Evolutionary conservation across 1,140 invertebrate species (phyloP), one percentile per base, ranked within the genome.

Genomic region (Stegodyphus mimosarum): DNA sequence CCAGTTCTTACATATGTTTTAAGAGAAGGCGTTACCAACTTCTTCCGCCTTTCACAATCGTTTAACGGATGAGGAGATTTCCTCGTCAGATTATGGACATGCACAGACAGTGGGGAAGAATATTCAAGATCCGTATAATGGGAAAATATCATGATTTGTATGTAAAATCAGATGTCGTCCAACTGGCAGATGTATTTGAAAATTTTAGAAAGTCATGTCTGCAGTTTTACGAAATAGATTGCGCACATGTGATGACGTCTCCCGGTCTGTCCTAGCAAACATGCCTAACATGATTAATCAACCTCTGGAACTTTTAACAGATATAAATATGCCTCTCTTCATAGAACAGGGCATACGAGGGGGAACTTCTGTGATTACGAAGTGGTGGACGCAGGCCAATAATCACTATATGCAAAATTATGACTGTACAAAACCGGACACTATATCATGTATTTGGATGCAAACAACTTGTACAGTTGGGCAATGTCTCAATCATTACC

Each of bases 111-210:
- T 90, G 10, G 89, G 87, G 87, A 76, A 87, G 48, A 69, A 52
- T 13, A n/a, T 90, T 89, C 74, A 88, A 83, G 3, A 80, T 81
- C 4, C 64, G 78, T 49, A 88, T 73, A 15, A 10, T 89, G 10
- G 85, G 86, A 9, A 74, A 89, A 50, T 89, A 79, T 63, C 77
- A 79, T 15, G 77, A 69, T 15, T 18, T 70, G 11, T 67, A 79
- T 18, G 77, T 70, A 48, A 79, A 52, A n/a, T 52, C 10, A 11
- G 88, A 89, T 88, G 33, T 33, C 7, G 64, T 88, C n/a, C 53
- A 88, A 11, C 63, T 89, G 66, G 75, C 87, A 17, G 87, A 88
- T 67, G 67, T 88, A 15, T 89, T 89, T 85, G 78, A 89, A 76
- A 87, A 88, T 74, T 89, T 89, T 87, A 75, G 89, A 83, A 74